These are phyloP conservation scores for Pelagia noctiluca DNA, from an alignment of 30 jellyfish, hydroid and myxozoan genomes.

Conservation along the genomic window DNA sequence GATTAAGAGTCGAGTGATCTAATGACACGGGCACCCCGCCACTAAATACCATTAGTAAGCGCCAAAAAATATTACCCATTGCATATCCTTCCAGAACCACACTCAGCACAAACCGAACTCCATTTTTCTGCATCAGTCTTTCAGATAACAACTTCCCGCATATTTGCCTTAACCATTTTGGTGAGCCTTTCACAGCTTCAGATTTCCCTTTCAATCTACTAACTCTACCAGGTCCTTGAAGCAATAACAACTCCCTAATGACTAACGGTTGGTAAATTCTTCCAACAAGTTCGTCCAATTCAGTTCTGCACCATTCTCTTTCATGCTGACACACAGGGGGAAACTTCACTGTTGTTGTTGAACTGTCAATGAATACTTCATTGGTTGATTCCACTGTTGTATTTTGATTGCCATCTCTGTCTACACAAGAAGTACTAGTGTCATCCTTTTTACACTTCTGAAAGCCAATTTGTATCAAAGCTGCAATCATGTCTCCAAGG, in stretches of 20 bases:
- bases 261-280: conserved; percentile 76
- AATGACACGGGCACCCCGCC: too few relatives aligned
- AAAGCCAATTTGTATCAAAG: conserved; percentile 63
- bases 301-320: conserved; percentile 72
- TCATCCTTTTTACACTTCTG: conserved; percentile 1
- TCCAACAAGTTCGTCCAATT: conserved; percentile 24
- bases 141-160: conserved; percentile 74
- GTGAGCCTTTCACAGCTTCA: neutral
- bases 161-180: conserved; percentile 44
- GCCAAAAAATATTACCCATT: conserved; percentile 60
- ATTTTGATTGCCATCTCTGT: neutral
- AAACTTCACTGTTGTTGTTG: neutral
- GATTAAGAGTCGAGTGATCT: too few relatives aligned
- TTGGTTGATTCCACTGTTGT: neutral
- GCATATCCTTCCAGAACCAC: conserved; percentile 75
- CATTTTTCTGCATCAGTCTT: conserved; percentile 70
- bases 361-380: too few relatives aligned
- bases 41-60: too few relatives aligned
- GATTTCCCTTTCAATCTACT: neutral
- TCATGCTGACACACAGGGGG: conserved; percentile 63
- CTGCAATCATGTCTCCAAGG: conserved; percentile 48
- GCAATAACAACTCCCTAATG: conserved; percentile 52
- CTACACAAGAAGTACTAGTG: neutral
- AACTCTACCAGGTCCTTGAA: conserved; percentile 65
- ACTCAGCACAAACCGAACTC: conserved; percentile 61